These are phyloP conservation scores for Drosophila pseudotalamancana DNA, from an alignment of 2,888 invertebrate species.

Conservation along the genomic window DNA sequence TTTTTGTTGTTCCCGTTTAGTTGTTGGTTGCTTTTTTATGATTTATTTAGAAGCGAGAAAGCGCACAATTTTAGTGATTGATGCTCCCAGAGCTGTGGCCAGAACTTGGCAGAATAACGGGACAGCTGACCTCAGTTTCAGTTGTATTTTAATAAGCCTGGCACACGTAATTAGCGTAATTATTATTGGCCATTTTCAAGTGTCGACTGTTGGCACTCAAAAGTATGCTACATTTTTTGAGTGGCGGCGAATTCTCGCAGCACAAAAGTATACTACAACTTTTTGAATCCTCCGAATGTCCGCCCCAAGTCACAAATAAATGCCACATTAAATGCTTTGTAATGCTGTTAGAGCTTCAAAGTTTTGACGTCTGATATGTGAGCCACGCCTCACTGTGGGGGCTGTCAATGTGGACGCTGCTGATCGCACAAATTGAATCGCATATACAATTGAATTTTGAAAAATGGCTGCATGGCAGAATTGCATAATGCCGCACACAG, in stretches of 20 bases:
- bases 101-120: constrained; percentile 16
- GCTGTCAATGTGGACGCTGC: constrained; percentile 62
- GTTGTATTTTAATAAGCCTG: constrained; percentile 52
- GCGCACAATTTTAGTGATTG: constrained; percentile 65
- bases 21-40: constrained; percentile 58
- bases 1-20: constrained; percentile 16
- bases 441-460: constrained; percentile 77
- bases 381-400: constrained; percentile 15
- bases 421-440: constrained; percentile 79
- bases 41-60: constrained; percentile 63
- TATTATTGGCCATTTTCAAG: constrained; percentile 56
- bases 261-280: neutral
- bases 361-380: constrained; percentile 23
- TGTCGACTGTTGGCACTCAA: constrained; percentile 1
- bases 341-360: constrained; percentile 35
- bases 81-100: constrained; percentile 49
- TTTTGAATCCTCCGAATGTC: too few species aligned
- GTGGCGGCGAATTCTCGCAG: neutral
- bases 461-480: constrained; percentile 59
- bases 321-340: constrained; percentile 64
- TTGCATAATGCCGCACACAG: constrained; percentile 56
- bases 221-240: constrained; percentile 23
- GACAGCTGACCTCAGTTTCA: constrained; percentile 2
- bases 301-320: constrained; percentile 12
- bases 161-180: constrained; percentile 68